phyloP scores from a whole-genome alignment of 2,113 vertebrate species.

The Micronycteris hirsuta region DNA sequence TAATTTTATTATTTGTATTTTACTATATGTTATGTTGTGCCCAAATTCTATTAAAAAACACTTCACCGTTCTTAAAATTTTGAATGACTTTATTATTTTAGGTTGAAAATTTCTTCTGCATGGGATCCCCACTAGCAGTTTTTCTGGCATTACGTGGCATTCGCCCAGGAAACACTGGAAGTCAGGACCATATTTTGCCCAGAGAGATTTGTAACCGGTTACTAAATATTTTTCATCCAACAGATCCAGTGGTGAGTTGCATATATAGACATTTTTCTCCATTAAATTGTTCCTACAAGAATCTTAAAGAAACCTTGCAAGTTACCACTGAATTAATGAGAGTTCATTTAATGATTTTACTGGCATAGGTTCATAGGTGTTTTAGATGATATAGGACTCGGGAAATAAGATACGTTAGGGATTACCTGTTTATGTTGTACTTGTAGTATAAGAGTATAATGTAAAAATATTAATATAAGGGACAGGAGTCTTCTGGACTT shows the following conservation, averaged over 20 bases:
- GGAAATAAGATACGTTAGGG: neutral
- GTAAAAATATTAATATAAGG: neutral
- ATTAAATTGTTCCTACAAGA: slow-evolving; percentile 7
- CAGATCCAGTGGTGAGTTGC: slow-evolving; percentile 97
- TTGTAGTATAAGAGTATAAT: neutral
- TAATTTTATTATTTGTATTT: slow-evolving; percentile 29
- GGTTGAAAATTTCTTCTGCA: slow-evolving; percentile 99
- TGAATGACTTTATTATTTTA: slow-evolving; percentile 74
- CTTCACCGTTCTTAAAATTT: neutral
- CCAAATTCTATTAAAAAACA: neutral
- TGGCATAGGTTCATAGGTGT: slow-evolving; percentile 4
- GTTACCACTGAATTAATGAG: neutral
- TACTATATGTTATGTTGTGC: neutral
- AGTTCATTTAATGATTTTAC: neutral
- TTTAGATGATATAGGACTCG: neutral
- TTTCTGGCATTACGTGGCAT: slow-evolving; percentile 96
- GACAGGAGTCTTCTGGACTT: neutral
- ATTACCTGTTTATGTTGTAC: neutral
- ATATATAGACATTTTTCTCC: neutral
- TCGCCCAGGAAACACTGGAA: slow-evolving; percentile 90
- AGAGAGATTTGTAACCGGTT: slow-evolving; percentile 92
- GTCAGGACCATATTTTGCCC: slow-evolving; percentile 96
- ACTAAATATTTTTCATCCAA: slow-evolving; percentile 97
- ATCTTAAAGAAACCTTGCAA: neutral
- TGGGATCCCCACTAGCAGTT: slow-evolving; percentile 97